Evolutionary conservation across 2,888 invertebrate species (phyloP), one percentile per base, ranked within the genome.

Genomic region (Aleiodes leptofemur): DNA sequence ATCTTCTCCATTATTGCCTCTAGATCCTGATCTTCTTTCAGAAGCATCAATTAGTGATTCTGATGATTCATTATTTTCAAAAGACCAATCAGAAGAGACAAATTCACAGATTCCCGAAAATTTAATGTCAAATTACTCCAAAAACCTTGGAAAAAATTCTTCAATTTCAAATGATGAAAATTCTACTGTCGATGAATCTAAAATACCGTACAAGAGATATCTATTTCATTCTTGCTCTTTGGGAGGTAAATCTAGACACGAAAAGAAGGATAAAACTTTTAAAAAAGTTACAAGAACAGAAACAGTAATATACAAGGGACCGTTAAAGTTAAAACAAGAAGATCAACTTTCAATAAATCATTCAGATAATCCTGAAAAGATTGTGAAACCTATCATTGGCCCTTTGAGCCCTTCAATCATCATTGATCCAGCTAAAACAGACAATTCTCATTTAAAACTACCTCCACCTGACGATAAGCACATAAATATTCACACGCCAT

Each of bases 261-360:
- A 50, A 7, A 76, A 74, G 4, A 79, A 77, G 43, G 78, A 72
- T 34, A 83, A 83, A 70, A 69, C 77, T 0, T 69, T 79, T 1
- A 81, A 81, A 5, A 84, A 78, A 69, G 82, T 87, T 5, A 83
- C 81, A 53, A 80, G 86, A 38, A 85, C 83, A 6, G 85, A 85
- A 64, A 87, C 87, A 0, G 87, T 87, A 11, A 86, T 86, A 53
- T 87, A 87, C 61, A 86, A 85, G 72, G 86, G 85, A 9, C 84
- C 84, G 1, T 72, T 76, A 4, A 83, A 81, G 34, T 78, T 78
- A 16, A 74, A 73, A 38, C 77, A 78, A 2, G 76, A 72, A 29
- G 11, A 64, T 9, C 38, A 34, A 1, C 3, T 34, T 9, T 34
- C 55, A 13, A 34, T 16, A 8, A 8, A 34, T 11, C 69, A 43